Conservation (phyloP, 2,888 invertebrate genomes). For the Mystacides longicornis region DNA sequence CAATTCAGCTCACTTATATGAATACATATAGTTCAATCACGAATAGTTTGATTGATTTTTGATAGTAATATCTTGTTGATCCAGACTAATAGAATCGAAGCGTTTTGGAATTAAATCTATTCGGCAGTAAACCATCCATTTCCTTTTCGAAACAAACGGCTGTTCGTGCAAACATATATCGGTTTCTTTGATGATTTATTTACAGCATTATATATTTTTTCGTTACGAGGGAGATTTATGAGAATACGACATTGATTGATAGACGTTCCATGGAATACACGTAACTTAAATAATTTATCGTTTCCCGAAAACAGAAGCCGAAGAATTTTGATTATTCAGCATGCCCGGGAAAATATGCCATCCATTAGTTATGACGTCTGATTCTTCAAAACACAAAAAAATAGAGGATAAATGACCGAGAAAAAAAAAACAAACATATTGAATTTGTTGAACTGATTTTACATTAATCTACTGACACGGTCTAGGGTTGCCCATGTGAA, state of each 20-base stretch:
- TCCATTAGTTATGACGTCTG: neutral
- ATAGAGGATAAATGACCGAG: no score
- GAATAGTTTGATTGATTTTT: no score
- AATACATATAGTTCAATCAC: no score
- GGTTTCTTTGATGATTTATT: neutral
- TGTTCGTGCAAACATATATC: neutral
- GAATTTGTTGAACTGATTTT: no score
- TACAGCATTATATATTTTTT: neutral
- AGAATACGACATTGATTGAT: slow-evolving; percentile 1
- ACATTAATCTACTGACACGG: no score
- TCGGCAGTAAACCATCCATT: neutral
- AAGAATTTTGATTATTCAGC: neutral
- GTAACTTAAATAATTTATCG: slow-evolving; percentile 1
- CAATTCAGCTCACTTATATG: no score
- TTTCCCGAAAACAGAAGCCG: neutral
- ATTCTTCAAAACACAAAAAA: no score
- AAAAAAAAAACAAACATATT: no score
- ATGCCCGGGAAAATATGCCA: neutral
- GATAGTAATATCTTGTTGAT: no score
- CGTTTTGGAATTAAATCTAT: no score
- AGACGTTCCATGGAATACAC: neutral
- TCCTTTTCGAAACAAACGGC: neutral
- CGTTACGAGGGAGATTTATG: neutral
- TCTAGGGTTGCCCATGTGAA: no score
- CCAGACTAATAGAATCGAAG: no score